Percentiles rank a stretch among this genome's conserved stretches.
Conservation (phyloP, 2,888 invertebrate genomes). For the Callyntrura sp. region DNA sequence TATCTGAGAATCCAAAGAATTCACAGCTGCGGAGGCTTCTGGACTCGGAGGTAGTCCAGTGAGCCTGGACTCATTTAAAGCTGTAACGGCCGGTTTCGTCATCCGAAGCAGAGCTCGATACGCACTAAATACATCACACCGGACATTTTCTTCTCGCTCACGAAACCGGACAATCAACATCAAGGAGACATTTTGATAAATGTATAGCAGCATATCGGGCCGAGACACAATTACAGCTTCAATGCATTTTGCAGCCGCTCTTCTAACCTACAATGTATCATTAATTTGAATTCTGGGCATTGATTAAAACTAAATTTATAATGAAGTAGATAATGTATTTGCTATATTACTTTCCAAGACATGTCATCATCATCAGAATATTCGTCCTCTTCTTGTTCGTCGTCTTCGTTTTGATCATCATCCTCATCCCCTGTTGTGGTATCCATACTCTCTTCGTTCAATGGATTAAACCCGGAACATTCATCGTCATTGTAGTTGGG, state of each 20-base stretch:
- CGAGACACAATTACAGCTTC: conserved; percentile 97
- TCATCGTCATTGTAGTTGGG: conserved; percentile 99
- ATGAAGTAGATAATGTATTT: no score
- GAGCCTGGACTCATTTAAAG: conserved; percentile 87
- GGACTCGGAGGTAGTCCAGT: conserved; percentile 91
- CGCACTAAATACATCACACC: conserved; percentile 98
- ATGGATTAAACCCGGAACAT: conserved; percentile 88
- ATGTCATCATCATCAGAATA: conserved; percentile 99
- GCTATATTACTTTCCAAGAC: conserved; percentile 95
- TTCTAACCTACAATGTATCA: conserved; percentile 86
- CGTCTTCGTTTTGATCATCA: conserved; percentile 88
- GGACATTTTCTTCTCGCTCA: conserved; percentile 99
- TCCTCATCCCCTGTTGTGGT: conserved; percentile 88
- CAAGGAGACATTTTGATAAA: conserved; percentile 95
- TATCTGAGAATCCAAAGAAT: conserved; percentile 82
- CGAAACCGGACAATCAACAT: conserved; percentile 85
- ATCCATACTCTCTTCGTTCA: conserved; percentile 89
- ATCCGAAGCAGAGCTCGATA: conserved; percentile 97
- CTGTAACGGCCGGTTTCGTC: conserved; percentile 90
- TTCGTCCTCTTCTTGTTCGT: conserved; percentile 94
- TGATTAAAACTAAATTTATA: no score
- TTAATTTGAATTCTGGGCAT: no score
- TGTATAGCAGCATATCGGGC: conserved; percentile 95
- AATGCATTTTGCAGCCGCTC: conserved; percentile 98
- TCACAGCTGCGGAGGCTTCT: conserved; percentile 87